Evolutionary conservation across 2,888 invertebrate genomes (phyloP).

Genomic region (Kuschelorhynchus macadamiae): DNA sequence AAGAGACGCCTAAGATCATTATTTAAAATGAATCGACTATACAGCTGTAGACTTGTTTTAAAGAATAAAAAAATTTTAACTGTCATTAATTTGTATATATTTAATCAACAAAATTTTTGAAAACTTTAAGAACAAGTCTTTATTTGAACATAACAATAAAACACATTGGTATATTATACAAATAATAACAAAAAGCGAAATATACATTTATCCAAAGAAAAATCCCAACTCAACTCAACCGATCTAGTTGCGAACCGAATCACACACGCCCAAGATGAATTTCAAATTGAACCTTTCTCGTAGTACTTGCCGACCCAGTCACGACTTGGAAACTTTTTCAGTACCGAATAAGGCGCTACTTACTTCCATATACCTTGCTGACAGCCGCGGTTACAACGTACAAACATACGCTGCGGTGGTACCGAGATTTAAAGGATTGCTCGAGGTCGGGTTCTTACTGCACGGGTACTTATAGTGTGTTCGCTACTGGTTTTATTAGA

Average conservation of each 20-base stretch:
- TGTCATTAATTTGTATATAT: too few species aligned
- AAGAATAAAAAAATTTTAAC: too few species aligned
- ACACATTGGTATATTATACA: too few species aligned
- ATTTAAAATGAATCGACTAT: too few species aligned
- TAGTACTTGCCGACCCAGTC: conserved; percentile 42
- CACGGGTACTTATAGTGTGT: conserved; percentile 35
- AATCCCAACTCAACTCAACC: not conserved
- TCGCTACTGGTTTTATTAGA: conserved; percentile 46
- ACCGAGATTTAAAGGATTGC: conserved; percentile 47
- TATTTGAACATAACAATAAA: too few species aligned
- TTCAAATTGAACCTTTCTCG: conserved; percentile 43
- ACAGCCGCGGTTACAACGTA: conserved; percentile 46
- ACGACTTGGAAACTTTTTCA: conserved; percentile 43
- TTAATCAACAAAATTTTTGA: too few species aligned
- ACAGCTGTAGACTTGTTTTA: too few species aligned
- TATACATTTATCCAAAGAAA: too few species aligned
- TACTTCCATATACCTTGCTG: conserved; percentile 44
- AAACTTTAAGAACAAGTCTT: too few species aligned
- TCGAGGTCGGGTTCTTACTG: conserved; percentile 46
- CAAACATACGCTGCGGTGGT: conserved; percentile 45
- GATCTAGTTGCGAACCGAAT: not conserved
- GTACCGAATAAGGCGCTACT: conserved; percentile 49
- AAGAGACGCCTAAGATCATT: too few species aligned
- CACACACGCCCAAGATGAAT: conserved; percentile 25
- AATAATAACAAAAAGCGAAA: too few species aligned